Percentiles rank a stretch among this genome's conserved stretches.
phyloP scores from a whole-genome alignment of 2,113 vertebrate genomes.

The Tragelaphus scriptus region DNA sequence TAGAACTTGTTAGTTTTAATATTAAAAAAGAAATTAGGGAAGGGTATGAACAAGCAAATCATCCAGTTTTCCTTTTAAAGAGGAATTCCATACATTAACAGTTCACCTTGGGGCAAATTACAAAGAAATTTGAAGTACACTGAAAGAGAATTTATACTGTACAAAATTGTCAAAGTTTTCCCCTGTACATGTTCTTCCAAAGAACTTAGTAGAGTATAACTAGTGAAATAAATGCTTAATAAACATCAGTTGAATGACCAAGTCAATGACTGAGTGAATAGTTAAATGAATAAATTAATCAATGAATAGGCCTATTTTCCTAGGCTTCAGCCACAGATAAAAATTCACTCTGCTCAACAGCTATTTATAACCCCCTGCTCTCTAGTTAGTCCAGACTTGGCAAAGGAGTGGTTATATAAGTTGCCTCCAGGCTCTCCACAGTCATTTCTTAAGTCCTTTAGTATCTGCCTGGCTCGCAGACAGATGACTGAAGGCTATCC shows the following conservation, averaged over 20 bases:
- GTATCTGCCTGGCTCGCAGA: not conserved
- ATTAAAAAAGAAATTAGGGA: conserved; percentile 4
- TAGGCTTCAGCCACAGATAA: conserved; percentile 6
- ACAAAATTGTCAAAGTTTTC: not conserved
- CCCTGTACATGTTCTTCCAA: not conserved
- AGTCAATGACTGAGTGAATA: not conserved
- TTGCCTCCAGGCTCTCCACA: not conserved
- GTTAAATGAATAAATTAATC: not conserved
- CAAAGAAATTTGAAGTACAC: conserved; percentile 10
- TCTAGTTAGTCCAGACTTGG: not conserved
- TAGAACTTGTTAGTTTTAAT: not conserved
- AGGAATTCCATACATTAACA: not conserved
- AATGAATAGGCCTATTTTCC: not conserved
- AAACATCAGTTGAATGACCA: not conserved
- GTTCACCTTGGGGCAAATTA: not conserved
- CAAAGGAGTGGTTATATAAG: not conserved
- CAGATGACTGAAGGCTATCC: not conserved
- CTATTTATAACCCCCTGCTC: not conserved
- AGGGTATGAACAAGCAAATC: not conserved
- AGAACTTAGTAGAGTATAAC: not conserved
- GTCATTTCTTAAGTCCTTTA: not conserved
- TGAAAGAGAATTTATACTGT: not conserved
- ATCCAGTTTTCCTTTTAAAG: not conserved
- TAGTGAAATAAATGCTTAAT: not conserved
- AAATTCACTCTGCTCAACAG: not conserved